Conservation (phyloP, 1,140 invertebrate species). For the Bombyx mandarina region DNA sequence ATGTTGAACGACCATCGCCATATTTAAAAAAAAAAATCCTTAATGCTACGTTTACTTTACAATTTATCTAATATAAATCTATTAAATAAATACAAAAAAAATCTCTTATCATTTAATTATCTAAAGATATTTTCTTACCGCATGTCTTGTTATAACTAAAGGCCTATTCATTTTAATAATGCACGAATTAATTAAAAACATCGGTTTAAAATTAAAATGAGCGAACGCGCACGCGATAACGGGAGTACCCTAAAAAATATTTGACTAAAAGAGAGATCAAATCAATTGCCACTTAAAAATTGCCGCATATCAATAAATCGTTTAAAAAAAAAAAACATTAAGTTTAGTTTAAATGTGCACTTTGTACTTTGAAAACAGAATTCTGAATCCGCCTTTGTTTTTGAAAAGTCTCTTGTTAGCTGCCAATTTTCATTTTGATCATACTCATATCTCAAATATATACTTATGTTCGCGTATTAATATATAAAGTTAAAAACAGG, state of each 20-base stretch:
- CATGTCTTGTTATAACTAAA: conserved; percentile 57
- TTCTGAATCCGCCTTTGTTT: too few species aligned
- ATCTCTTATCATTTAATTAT: conserved; percentile 56
- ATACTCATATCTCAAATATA: too few species aligned
- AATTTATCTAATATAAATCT: conserved; percentile 70
- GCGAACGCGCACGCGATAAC: conserved; percentile 25
- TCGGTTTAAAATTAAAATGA: conserved; percentile 36
- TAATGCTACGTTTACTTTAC: conserved; percentile 61
- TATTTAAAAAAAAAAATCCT: conserved; percentile 61
- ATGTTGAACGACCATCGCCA: conserved; percentile 62
- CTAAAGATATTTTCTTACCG: conserved; percentile 66
- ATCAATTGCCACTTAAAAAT: conserved; percentile 75
- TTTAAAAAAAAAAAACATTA: too few species aligned
- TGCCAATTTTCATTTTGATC: too few species aligned
- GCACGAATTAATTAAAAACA: conserved; percentile 47
- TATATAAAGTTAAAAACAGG: too few species aligned
- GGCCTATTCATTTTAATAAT: conserved; percentile 43
- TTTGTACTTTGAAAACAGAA: conserved; percentile 55
- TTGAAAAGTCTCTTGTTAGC: too few species aligned
- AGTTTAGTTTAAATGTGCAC: conserved; percentile 12
- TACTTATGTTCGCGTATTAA: too few species aligned
- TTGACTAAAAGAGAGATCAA: conserved; percentile 83
- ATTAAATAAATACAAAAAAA: conserved; percentile 70
- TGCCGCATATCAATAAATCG: too few species aligned
- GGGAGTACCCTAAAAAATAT: conserved; percentile 69